Base-by-base conservation (phyloP, 1,140 invertebrate genomes). In the Triops longicaudatus region DNA sequence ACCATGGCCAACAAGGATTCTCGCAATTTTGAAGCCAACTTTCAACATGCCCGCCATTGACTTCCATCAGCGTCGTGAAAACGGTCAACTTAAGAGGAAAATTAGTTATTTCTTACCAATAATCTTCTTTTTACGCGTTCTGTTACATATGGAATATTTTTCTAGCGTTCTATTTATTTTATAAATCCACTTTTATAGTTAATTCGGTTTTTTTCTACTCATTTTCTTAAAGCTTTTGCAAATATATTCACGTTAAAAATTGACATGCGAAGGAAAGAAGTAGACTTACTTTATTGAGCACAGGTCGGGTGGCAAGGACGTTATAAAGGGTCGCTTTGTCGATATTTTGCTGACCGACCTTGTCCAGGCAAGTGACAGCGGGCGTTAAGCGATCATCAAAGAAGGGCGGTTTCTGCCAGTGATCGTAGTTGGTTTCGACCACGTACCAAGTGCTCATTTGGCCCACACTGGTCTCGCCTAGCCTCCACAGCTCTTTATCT, bases 371-470 rank as follows among this genome's bases (percentile, higher is more conserved):
- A 12, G 81, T 82, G 76, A 85, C 83, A 9, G 85, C 86, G n/a
- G 87, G 86, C 6, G 83, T 86, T 26, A 86, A 80, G 41, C 88
- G 82, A 78, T 88, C 85, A 81, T 89, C 88, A 50, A 87, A 82
- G 81, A 88, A 88, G 1, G 86, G 84, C 41, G 87, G 86, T 10
- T 81, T 80, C 74, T 85, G 82, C 88, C 88, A 89, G 79, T 88
- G 87, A 81, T 89, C 88, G 79, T 88, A 89, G 80, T 89, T 89
- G 0, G 88, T 89, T 81, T 89, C 85, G 17, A 89, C 83, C 2
- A 89, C 81, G 80, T 84, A 89, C 87, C 87, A 89, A 2, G 79
- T 79, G 41, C 79, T 76, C 44, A 72, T 79, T 74, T 79, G 63
- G 7, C 28, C 76, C 27, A 76, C 17, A 41, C 75, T 80, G 31